phyloP scores from a whole-genome alignment of 2,888 invertebrate species.

The Saturnia japonica region DNA sequence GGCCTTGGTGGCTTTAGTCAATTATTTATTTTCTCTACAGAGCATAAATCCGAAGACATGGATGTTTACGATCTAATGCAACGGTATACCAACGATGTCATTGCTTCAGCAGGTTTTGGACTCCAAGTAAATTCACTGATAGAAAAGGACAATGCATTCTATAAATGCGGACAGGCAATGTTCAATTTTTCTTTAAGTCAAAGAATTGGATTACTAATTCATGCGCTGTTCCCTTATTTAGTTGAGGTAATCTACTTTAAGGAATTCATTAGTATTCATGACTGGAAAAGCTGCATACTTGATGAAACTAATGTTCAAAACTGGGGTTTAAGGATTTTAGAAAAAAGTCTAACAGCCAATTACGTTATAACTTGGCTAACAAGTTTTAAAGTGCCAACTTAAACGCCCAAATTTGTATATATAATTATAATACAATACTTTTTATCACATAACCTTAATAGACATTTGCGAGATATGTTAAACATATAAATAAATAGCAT shows the following conservation, averaged over 20 bases:
- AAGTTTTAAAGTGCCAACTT: no score
- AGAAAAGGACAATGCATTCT: conserved; percentile 80
- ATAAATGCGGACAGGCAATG: conserved; percentile 39
- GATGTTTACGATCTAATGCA: conserved; percentile 72
- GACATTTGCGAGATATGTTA: no score
- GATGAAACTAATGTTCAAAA: background rate
- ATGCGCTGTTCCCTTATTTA: conserved; percentile 5
- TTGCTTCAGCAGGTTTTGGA: conserved; percentile 82
- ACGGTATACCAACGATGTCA: conserved; percentile 82
- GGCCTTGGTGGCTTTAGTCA: background rate
- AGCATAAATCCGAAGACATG: conserved; percentile 36
- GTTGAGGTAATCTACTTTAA: conserved; percentile 8
- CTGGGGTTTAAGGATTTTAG: background rate
- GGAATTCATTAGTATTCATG: background rate
- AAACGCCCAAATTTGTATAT: no score
- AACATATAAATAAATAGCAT: no score
- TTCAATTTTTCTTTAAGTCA: conserved; percentile 17
- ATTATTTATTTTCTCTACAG: background rate
- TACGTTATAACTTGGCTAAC: no score
- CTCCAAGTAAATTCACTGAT: conserved; percentile 77
- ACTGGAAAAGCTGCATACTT: background rate
- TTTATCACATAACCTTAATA: no score
- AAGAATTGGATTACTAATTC: conserved; percentile 4
- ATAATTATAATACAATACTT: no score
- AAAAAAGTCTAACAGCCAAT: no score